phyloP scores from a whole-genome alignment of 2,113 vertebrate genomes.

The Corapipo altera region DNA sequence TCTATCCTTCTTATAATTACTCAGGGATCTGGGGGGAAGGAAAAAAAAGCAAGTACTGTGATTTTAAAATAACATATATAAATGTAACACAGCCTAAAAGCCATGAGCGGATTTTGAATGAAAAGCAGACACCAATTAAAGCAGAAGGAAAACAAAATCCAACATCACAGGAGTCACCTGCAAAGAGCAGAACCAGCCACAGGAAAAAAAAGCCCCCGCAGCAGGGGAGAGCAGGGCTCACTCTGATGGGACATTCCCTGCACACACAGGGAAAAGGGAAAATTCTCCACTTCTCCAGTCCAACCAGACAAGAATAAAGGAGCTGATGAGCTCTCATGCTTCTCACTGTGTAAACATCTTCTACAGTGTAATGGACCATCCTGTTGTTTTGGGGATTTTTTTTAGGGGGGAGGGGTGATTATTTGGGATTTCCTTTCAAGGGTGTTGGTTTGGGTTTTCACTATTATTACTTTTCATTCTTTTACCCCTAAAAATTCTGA shows the following conservation, averaged over 20 bases:
- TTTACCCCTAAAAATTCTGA: neutral
- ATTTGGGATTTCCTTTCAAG: neutral
- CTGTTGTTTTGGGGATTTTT: accelerated
- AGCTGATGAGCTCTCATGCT: neutral
- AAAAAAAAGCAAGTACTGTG: neutral
- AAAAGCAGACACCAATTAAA: neutral
- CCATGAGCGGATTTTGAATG: neutral
- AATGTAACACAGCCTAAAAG: neutral
- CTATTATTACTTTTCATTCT: neutral
- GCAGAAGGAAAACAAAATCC: neutral
- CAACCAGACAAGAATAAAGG: neutral
- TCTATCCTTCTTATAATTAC: constrained; percentile 18
- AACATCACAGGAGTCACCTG: accelerated
- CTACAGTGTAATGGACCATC: neutral
- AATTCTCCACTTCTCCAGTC: neutral
- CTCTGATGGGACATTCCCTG: neutral
- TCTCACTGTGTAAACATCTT: neutral
- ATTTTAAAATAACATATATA: neutral
- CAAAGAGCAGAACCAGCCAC: neutral
- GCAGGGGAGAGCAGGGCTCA: neutral
- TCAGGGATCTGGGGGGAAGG: neutral
- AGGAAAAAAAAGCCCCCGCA: accelerated
- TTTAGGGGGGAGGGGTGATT: too few relatives aligned
- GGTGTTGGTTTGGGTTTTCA: neutral
- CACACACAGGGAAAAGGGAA: neutral